These are phyloP conservation scores for Anhinga rufa DNA, from an alignment of 2,113 vertebrate species.

Conservation along the genomic window DNA sequence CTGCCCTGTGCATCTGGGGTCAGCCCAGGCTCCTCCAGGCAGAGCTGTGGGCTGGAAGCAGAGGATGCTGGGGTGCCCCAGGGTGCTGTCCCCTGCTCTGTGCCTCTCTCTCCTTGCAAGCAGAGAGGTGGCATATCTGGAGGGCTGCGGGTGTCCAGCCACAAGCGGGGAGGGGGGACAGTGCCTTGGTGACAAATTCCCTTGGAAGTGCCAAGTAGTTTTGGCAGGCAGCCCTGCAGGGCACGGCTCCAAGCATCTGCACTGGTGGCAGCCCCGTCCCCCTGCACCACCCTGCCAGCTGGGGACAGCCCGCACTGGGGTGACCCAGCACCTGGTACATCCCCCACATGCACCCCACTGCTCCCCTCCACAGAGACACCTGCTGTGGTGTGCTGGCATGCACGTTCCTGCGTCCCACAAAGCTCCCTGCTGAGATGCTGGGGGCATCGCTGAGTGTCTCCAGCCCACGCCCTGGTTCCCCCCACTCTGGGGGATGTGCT, in stretches of 20 bases:
- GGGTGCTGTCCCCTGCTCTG: neutral
- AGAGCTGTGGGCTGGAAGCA: neutral
- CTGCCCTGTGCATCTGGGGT: neutral
- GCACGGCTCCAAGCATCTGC: neutral
- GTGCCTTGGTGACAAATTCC: constrained; percentile 16
- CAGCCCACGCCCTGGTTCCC: neutral
- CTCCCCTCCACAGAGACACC: neutral
- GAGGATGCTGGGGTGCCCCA: neutral
- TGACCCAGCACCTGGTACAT: neutral
- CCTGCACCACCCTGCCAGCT: neutral
- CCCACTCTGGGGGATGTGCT: neutral
- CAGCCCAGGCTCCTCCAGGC: neutral
- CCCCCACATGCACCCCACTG: neutral
- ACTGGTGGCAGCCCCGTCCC: neutral
- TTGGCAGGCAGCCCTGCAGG: neutral
- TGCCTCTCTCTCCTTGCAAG: neutral
- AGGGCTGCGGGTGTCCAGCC: neutral
- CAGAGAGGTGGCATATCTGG: neutral
- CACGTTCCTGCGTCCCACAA: neutral
- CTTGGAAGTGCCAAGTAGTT: neutral
- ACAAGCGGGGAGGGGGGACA: neutral
- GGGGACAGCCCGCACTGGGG: neutral
- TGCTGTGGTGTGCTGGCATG: neutral
- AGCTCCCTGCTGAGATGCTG: neutral
- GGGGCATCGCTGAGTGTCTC: neutral